Evolutionary conservation across 2,113 vertebrate species (phyloP).

Genomic region (Damaliscus lunatus): DNA sequence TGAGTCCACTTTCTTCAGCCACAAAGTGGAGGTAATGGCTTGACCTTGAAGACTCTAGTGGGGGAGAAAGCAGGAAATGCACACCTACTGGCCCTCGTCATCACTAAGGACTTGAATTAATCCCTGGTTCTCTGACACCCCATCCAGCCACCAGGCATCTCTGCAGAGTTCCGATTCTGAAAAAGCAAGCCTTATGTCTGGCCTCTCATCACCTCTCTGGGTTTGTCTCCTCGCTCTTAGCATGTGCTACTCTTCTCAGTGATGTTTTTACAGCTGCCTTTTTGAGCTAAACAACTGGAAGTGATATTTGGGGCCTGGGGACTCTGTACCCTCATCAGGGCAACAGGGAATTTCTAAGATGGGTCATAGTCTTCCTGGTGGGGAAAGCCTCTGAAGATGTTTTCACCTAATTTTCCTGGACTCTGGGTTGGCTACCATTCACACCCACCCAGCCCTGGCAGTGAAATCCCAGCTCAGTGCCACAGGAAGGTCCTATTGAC

Average conservation of each 20-base stretch:
- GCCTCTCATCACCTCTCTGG: neutral
- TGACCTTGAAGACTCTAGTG: rapidly evolving
- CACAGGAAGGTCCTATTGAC: rapidly evolving
- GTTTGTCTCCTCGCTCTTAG: neutral
- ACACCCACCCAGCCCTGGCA: neutral
- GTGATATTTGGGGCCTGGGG: rapidly evolving
- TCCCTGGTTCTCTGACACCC: neutral
- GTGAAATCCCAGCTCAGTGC: rapidly evolving
- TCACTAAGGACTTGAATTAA: rapidly evolving
- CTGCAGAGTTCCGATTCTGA: neutral
- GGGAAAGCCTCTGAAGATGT: neutral
- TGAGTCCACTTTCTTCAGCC: neutral
- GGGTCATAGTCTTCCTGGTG: rapidly evolving
- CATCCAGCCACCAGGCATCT: rapidly evolving
- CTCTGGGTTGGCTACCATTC: neutral
- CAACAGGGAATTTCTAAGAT: neutral
- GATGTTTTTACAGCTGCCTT: neutral
- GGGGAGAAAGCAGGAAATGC: rapidly evolving
- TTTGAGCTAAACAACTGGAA: neutral
- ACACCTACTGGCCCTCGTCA: rapidly evolving
- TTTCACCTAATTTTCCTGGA: neutral
- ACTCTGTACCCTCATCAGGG: neutral
- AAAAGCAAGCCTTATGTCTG: rapidly evolving
- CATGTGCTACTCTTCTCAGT: rapidly evolving
- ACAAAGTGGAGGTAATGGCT: too few species aligned